Evolutionary conservation across 2,888 invertebrate species (phyloP).

Genomic region (Zonitis immaculata): DNA sequence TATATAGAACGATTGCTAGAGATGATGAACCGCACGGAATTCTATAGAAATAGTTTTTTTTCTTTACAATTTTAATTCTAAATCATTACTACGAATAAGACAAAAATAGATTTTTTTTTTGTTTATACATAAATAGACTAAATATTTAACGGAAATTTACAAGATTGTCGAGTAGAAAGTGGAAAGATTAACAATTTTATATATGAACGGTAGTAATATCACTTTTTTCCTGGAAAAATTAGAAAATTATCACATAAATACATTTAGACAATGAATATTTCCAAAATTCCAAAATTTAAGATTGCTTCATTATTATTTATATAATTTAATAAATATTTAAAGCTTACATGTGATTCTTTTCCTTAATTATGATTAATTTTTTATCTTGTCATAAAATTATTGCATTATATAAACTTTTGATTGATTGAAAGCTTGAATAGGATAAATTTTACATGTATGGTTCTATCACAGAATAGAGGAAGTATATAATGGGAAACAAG

Average conservation of each 20-base stretch:
- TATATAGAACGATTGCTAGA: too few relatives aligned
- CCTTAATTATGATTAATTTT: not conserved
- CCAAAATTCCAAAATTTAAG: not conserved
- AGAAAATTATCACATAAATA: not conserved
- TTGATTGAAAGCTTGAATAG: not conserved
- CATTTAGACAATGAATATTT: not conserved
- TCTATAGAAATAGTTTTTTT: too few relatives aligned
- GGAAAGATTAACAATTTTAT: not conserved
- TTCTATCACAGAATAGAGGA: not conserved
- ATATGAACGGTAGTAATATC: not conserved
- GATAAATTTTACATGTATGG: not conserved
- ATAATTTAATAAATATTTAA: not conserved
- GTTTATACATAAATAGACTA: too few relatives aligned
- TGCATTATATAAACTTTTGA: not conserved
- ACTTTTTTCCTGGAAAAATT: not conserved
- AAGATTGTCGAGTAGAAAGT: not conserved
- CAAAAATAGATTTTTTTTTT: too few relatives aligned
- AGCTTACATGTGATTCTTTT: not conserved
- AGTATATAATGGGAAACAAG: not conserved
- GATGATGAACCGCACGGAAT: too few relatives aligned
- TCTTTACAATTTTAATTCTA: too few relatives aligned
- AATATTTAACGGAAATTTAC: not conserved
- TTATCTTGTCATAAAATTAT: not conserved
- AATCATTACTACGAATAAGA: too few relatives aligned
- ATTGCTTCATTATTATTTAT: not conserved